Conservation (phyloP, 2,113 vertebrate species). For the Lycaon pictus region DNA sequence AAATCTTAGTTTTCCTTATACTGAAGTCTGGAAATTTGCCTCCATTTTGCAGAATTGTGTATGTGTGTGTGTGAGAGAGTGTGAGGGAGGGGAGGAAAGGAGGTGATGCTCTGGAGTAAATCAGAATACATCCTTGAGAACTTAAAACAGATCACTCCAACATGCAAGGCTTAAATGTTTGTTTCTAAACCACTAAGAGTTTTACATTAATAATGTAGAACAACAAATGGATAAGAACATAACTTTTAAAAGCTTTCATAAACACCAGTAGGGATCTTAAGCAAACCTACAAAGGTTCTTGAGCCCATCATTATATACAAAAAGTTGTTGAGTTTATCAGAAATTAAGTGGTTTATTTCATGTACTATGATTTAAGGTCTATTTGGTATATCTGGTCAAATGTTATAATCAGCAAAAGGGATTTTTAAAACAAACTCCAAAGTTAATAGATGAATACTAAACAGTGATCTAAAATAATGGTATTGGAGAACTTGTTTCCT, state of each 20-base stretch:
- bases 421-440: not conserved
- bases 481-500: conserved; percentile 65
- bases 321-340: conserved; percentile 27
- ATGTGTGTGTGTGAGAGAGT: not conserved
- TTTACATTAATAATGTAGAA: conserved; percentile 39
- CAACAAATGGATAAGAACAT: not conserved
- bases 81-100: not conserved
- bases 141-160: not conserved
- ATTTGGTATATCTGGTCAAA: conserved; percentile 51
- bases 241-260: conserved; percentile 50
- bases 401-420: conserved; percentile 48
- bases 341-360: conserved; percentile 63
- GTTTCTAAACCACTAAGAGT: not conserved
- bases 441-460: conserved; percentile 52
- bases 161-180: not conserved
- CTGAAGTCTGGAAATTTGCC: conserved; percentile 37
- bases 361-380: conserved; percentile 22
- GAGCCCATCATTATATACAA: not conserved
- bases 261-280: conserved; percentile 35
- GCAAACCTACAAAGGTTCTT: conserved; percentile 35
- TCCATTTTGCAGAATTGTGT: not conserved
- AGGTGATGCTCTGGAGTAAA: not conserved
- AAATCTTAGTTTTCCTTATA: conserved; percentile 51
- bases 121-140: not conserved
- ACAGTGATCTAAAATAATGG: conserved; percentile 59